phyloP scores from a whole-genome alignment of 1,140 invertebrate genomes.

The Leptoteleia sp. region DNA sequence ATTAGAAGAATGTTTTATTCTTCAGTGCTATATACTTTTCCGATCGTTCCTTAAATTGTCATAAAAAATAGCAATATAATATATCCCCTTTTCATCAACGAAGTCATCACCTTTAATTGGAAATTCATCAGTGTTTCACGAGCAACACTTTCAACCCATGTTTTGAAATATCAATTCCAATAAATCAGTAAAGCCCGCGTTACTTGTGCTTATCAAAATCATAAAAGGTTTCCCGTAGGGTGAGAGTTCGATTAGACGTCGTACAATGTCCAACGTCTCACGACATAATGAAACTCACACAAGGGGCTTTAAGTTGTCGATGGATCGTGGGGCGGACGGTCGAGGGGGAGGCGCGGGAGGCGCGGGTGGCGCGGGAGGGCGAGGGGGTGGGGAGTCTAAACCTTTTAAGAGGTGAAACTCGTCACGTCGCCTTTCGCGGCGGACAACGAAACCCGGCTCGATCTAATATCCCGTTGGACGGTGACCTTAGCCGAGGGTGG shows the following conservation, averaged over 20 bases:
- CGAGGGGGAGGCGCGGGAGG: too few species aligned
- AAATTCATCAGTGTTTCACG: too few species aligned
- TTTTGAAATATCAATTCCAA: constrained; percentile 34
- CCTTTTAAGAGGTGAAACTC: constrained; percentile 46
- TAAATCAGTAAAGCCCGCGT: constrained; percentile 28
- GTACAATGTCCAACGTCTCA: constrained; percentile 44
- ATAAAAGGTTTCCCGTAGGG: constrained; percentile 34
- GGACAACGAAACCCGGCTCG: constrained; percentile 69
- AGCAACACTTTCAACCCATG: background rate
- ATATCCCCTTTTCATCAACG: too few species aligned
- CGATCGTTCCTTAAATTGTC: too few species aligned
- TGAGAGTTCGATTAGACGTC: constrained; percentile 50
- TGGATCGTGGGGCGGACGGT: too few species aligned
- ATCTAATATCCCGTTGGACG: constrained; percentile 69
- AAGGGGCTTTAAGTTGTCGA: constrained; percentile 54
- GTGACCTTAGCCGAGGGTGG: constrained; percentile 23
- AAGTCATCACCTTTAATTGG: too few species aligned
- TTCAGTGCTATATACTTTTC: too few species aligned
- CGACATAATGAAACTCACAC: constrained; percentile 57
- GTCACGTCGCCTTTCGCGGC: constrained; percentile 32
- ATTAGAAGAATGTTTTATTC: too few species aligned
- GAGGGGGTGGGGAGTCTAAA: constrained; percentile 50
- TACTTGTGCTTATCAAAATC: constrained; percentile 16
- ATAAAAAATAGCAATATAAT: too few species aligned
- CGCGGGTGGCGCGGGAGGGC: too few species aligned